Conservation (phyloP, 1,140 invertebrate genomes). For the Heliconius melpomene region DNA sequence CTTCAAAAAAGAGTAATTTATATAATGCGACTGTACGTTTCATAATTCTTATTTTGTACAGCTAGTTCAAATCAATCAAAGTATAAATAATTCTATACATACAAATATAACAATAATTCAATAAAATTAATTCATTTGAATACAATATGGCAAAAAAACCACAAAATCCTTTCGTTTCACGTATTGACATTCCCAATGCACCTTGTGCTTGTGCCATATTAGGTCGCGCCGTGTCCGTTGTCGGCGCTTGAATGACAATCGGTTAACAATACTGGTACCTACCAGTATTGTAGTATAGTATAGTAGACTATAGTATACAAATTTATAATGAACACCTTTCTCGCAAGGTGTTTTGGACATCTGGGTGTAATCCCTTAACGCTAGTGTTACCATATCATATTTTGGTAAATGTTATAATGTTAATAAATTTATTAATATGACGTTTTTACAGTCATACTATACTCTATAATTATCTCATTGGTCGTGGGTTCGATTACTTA, state of each 20-base stretch:
- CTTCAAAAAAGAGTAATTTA: too few relatives aligned
- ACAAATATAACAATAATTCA: neutral
- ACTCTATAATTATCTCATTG: too few relatives aligned
- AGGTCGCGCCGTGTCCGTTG: slow-evolving; percentile 27
- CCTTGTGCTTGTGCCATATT: slow-evolving; percentile 39
- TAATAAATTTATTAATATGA: neutral
- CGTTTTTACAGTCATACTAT: too few relatives aligned
- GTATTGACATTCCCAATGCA: slow-evolving; percentile 28
- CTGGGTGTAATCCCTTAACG: slow-evolving; percentile 27
- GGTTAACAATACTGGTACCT: neutral
- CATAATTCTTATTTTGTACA: too few relatives aligned
- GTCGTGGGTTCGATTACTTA: neutral
- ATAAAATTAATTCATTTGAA: neutral
- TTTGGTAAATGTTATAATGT: neutral
- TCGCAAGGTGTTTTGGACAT: slow-evolving; percentile 34
- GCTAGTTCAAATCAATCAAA: too few relatives aligned
- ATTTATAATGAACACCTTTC: slow-evolving; percentile 40
- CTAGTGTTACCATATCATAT: neutral
- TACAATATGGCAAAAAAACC: slow-evolving; percentile 3
- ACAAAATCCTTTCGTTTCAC: slow-evolving; percentile 12
- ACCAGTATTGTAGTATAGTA: neutral
- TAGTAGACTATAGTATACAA: slow-evolving; percentile 13
- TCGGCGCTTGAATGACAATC: slow-evolving; percentile 32
- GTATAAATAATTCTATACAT: too few relatives aligned
- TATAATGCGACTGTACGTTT: too few relatives aligned